Evolutionary conservation across 2,888 invertebrate species (phyloP), one percentile per base, ranked within the genome.

Genomic region (Heteromurus nitidus): DNA sequence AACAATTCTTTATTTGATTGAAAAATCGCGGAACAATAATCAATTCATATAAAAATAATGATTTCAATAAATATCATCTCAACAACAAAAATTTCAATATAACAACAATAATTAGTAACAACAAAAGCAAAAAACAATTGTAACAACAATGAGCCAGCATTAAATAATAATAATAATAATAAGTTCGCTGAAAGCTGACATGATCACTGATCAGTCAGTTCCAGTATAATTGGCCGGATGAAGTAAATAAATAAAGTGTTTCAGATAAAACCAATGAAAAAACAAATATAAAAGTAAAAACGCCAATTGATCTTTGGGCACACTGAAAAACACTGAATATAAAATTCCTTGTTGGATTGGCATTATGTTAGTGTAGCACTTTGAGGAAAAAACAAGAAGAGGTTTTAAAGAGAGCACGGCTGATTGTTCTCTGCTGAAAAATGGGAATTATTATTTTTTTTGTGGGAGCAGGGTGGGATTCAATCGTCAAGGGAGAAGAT

Each of bases 91-190:
- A 64, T 65, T 84, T 77, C 53, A 82, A 80, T 68, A 86, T 58
- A 85, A 85, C 70, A 84, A 85, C 67, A 84, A 85, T 84, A 85
- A 83, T 81, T 76, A 84, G 74, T 79, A 85, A 84, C 81, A 84
- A 80, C 65, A 83, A 82, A 72, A 64, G 65, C 60, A 73, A 81
- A 53, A 65, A 53, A 80, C 64, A 82, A 81, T 84, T 81, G 73
- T 82, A 82, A 81, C 84, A 86, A 86, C 85, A 86, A 86, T 86
- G 85, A 86, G 85, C 85, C 85, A 86, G 85, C 86, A 86, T 86
- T 85, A 81, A 81, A 80, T 68, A 75, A 64, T 62, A 76, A 80
- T 68, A 75, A 64, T 62, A 76, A 55, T 80, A 74, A 74, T 80
- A 80, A 74, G 74, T 74, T 81, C 74, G 69, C 69, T 69, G 74